Percentiles rank a stretch among this genome's conserved stretches.
Evolutionary conservation across 2,113 vertebrate genomes (phyloP).

Genomic region (Colossoma macropomum): DNA sequence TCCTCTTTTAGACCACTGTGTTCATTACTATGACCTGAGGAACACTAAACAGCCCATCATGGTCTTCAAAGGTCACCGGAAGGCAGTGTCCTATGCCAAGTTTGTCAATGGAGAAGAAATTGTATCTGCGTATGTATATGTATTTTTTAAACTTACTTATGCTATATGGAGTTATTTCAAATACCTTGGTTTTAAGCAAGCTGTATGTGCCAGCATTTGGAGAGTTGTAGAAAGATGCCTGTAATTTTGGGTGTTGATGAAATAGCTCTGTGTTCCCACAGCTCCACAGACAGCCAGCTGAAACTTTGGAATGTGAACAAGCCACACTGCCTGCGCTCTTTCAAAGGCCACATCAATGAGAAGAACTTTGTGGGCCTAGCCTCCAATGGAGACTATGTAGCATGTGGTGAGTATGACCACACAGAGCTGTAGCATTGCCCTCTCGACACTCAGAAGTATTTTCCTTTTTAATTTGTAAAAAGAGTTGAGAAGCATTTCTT

Average conservation of each 20-base stretch:
- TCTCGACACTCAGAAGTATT: not conserved
- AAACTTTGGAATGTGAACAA: slow-evolving; percentile 99
- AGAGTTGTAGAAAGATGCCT: not conserved
- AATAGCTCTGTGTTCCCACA: slow-evolving; percentile 56
- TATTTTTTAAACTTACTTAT: not conserved
- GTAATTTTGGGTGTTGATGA: not conserved
- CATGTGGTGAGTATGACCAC: slow-evolving; percentile 85
- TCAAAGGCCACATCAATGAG: slow-evolving; percentile 99
- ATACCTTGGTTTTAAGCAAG: not conserved
- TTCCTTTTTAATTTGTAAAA: not conserved
- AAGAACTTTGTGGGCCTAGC: slow-evolving; percentile 98
- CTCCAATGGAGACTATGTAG: slow-evolving; percentile 97
- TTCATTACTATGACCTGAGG: slow-evolving; percentile 98
- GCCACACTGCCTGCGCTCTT: slow-evolving; percentile 95
- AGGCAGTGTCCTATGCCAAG: slow-evolving; percentile 97
- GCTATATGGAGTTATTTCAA: not conserved
- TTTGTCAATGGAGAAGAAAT: slow-evolving; percentile 99
- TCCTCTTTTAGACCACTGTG: slow-evolving; percentile 90
- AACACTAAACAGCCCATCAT: slow-evolving; percentile 99
- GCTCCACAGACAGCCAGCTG: slow-evolving; percentile 97
- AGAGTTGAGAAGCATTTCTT: too few relatives aligned
- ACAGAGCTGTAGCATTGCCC: not conserved
- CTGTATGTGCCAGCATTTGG: not conserved
- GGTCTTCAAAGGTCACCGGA: slow-evolving; percentile 98
- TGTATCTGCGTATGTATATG: slow-evolving; percentile 93